phyloP scores from a whole-genome alignment of 2,113 vertebrate genomes.

The Camelus dromedarius region DNA sequence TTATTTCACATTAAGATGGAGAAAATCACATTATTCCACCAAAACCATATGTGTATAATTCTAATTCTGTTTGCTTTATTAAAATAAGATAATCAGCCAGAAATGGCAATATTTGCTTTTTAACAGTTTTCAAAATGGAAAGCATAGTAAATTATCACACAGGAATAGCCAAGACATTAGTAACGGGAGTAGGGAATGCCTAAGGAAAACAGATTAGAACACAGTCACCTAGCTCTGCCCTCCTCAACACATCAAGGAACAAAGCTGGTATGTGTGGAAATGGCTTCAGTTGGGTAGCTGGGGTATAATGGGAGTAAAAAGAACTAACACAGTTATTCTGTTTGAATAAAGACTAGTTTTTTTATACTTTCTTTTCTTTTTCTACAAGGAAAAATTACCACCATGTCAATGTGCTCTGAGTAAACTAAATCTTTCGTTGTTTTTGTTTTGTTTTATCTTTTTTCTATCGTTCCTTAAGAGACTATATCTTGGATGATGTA shows the following conservation, averaged over 20 bases:
- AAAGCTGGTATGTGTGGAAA: neutral
- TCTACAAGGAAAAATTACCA: neutral
- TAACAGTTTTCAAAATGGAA: slow-evolving; percentile 7
- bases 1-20: neutral
- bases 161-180: neutral
- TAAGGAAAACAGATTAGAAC: neutral
- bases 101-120: slow-evolving; percentile 30
- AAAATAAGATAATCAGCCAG: neutral
- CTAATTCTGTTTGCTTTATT: neutral
- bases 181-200: neutral
- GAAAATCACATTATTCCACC: slow-evolving; percentile 1
- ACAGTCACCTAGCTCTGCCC: neutral
- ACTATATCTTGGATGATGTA: neutral
- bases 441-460: neutral
- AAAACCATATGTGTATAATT: neutral
- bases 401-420: neutral
- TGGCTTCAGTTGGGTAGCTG: neutral
- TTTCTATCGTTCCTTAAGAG: neutral
- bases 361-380: neutral
- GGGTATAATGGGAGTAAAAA: neutral
- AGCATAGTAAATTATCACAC: neutral
- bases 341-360: neutral
- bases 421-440: neutral
- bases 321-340: neutral
- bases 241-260: neutral